A percentile compares a stretch with the other conserved stretches of the same genome.
These are phyloP conservation scores for Calliphora vicina DNA, from an alignment of 1,140 invertebrate species.

Conservation along the genomic window DNA sequence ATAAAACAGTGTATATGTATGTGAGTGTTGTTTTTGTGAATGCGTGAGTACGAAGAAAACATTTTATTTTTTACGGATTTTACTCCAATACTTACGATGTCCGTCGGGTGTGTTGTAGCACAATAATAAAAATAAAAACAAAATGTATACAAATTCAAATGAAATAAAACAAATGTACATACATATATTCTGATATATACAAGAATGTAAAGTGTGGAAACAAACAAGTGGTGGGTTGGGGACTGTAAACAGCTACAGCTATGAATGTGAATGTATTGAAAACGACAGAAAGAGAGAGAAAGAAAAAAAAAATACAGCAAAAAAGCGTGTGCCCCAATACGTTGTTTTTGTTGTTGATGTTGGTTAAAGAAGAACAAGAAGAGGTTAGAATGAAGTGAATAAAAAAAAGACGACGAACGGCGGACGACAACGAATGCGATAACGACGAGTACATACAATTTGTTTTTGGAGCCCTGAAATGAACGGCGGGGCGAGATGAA, in stretches of 20 bases:
- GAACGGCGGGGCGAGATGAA: not conserved
- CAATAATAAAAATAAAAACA: constrained; percentile 17
- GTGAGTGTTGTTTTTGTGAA: constrained; percentile 3
- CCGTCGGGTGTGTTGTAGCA: constrained; percentile 5
- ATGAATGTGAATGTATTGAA: not conserved
- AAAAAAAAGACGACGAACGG: not conserved
- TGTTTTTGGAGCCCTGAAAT: too few relatives aligned
- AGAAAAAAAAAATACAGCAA: not conserved
- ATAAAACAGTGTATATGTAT: not conserved
- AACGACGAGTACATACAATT: not conserved
- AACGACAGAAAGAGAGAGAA: not conserved
- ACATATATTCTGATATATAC: not conserved
- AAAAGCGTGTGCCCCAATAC: constrained; percentile 1
- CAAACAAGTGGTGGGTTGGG: constrained; percentile 5
- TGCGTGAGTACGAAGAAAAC: constrained; percentile 14
- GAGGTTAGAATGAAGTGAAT: not conserved
- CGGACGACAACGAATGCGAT: not conserved
- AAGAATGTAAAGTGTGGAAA: not conserved
- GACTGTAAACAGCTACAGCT: not conserved
- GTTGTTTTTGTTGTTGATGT: not conserved
- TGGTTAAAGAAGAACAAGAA: not conserved
- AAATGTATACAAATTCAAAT: constrained; percentile 2
- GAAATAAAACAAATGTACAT: not conserved
- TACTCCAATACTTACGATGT: constrained; percentile 4
- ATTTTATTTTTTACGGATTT: not conserved